Percentiles rank a stretch among this genome's conserved stretches.
These are phyloP conservation scores for Dipodomys merriami DNA, from an alignment of 2,113 vertebrate species.

Conservation along the genomic window DNA sequence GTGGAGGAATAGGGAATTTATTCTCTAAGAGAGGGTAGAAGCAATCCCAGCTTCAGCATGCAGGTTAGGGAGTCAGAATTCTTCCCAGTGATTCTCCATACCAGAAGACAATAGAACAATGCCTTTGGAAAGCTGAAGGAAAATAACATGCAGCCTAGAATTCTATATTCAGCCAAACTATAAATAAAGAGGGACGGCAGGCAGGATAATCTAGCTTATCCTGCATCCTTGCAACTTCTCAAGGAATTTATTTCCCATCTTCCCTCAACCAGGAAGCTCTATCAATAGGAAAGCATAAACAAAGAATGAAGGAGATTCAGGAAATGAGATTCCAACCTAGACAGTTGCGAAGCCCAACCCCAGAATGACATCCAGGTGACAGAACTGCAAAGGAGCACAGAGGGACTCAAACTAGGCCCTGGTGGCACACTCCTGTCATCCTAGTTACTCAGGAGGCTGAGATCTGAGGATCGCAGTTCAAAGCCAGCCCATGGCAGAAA, in stretches of 20 bases:
- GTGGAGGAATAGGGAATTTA: neutral
- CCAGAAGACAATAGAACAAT: neutral
- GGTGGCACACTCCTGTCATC: no score
- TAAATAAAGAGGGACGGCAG: neutral
- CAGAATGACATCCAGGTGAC: neutral
- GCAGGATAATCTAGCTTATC: neutral
- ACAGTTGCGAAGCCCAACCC: neutral
- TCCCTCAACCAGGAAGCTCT: neutral
- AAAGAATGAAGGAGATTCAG: neutral
- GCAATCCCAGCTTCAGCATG: neutral
- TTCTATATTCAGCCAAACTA: neutral
- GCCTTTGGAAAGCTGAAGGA: neutral
- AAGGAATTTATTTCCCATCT: neutral
- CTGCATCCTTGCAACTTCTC: neutral
- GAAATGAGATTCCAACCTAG: neutral
- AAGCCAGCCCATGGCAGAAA: no score
- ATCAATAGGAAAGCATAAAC: neutral
- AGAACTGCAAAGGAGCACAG: neutral
- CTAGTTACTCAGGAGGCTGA: no score
- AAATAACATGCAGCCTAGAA: neutral
- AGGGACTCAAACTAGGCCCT: neutral
- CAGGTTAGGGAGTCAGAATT: neutral
- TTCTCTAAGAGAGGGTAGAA: neutral
- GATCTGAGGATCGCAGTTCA: no score
- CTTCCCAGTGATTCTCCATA: neutral